These are phyloP conservation scores for Carapus acus DNA, from an alignment of 2,797 vertebrate genomes.

Conservation along the genomic window DNA sequence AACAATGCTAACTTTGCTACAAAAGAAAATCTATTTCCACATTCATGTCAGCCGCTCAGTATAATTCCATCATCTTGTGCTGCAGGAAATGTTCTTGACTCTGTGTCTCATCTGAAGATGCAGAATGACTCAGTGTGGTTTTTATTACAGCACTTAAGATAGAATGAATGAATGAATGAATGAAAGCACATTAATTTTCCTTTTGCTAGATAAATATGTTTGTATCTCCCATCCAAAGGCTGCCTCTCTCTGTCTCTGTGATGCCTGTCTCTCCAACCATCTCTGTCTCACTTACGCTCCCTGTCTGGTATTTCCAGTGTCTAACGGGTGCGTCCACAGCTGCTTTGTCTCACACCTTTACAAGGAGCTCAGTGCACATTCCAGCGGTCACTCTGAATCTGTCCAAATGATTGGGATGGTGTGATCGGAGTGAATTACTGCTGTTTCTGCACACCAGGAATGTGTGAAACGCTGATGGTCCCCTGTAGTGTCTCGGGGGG, in stretches of 20 bases:
- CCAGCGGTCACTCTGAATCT: constrained; percentile 49
- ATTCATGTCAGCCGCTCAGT: too few species aligned
- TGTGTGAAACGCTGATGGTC: constrained; percentile 32
- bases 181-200: too few species aligned
- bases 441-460: constrained; percentile 46
- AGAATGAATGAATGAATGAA: too few species aligned
- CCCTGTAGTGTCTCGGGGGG: constrained; percentile 9
- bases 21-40: too few species aligned
- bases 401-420: constrained; percentile 37
- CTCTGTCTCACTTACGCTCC: constrained; percentile 31
- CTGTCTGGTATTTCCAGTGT: constrained; percentile 51
- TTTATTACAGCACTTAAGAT: too few species aligned
- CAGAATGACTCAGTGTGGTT: too few species aligned
- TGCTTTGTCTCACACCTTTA: constrained; percentile 57
- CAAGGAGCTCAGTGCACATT: constrained; percentile 54
- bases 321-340: constrained; percentile 44
- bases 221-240: not conserved
- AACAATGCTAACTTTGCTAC: too few species aligned
- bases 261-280: not conserved
- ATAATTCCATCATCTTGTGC: too few species aligned
- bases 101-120: too few species aligned
- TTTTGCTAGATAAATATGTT: not conserved
- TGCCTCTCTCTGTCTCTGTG: constrained; percentile 1
- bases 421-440: constrained; percentile 37
- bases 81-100: too few species aligned